Base-by-base conservation (phyloP, 2,797 vertebrate species). In the Knipowitschia caucasica region DNA sequence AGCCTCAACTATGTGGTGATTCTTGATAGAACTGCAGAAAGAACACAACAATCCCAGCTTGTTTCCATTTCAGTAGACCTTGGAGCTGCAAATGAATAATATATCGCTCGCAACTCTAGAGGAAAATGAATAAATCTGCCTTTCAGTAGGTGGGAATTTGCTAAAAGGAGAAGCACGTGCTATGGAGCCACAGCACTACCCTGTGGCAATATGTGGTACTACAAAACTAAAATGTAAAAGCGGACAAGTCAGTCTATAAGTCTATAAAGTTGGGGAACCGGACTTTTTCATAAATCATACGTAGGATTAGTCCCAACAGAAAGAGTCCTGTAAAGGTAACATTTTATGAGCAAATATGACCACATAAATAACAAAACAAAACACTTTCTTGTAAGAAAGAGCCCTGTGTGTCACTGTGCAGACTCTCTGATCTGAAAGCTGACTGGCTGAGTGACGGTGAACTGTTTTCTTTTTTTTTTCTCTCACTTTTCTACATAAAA, bases 21-120 rank as follows among this genome's bases (percentile, higher is more conserved):
- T 67, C 23, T 70, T 74, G 69, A 73, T 75, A 64, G 64, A 77
- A 71, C 62, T 65, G 69, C 61, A 73, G 58, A 67, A 54, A 59
- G 64, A 80, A 69, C 71, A 75, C 49, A 68, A 80, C 73, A 74
- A 73, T 71, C 55, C 59, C 65, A 53, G 62, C 71, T 62, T 74
- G 75, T 77, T 82, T 84, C 67, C 66, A 82, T 76, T 82, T 76
- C 63, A 76, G 53, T 30, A 75, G 68, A 81, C 75, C 67, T 77
- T 65, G 73, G 58, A 75, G 76, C 60, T 70, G 64, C 56, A 78
- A 80, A 85, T 86, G 69, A 86, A 87, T 86, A 82, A 86, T 79
- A 83, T 77, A 79, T 72, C 64, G 49, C 47, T 62, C 60, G 71
- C 57, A 83, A 83, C 81, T 77, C 70, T 29, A 61, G 69, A 69